Conservation (phyloP, 2,797 vertebrate species). For the Catostomus latipinnis region DNA sequence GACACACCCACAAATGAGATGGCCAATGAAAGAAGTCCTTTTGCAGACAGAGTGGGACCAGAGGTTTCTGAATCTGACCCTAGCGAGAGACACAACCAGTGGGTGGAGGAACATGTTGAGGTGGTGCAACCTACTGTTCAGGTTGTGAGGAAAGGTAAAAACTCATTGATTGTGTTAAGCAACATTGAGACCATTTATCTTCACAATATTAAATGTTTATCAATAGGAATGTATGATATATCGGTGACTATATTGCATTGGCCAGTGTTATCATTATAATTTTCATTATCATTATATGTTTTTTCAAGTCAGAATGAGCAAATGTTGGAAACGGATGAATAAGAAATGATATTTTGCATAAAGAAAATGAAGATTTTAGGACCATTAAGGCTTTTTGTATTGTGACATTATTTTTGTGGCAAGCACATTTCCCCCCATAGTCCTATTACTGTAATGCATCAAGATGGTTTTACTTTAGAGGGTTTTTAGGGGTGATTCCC, state of each 20-base stretch:
- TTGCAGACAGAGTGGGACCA: constrained; percentile 44
- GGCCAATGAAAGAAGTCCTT: constrained; percentile 62
- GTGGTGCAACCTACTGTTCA: constrained; percentile 57
- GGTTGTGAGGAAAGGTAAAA: constrained; percentile 78
- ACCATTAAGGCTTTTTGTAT: no score
- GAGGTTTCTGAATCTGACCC: constrained; percentile 61
- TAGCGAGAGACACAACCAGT: constrained; percentile 52
- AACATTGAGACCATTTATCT: background rate
- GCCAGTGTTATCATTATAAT: background rate
- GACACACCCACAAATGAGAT: constrained; percentile 79
- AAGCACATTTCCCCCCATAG: no score
- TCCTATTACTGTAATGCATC: no score
- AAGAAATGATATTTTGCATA: no score
- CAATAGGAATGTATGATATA: background rate
- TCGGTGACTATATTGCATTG: background rate
- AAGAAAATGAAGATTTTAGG: no score
- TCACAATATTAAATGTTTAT: background rate
- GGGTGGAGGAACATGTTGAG: constrained; percentile 58
- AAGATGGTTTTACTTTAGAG: no score
- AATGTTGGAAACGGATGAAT: no score
- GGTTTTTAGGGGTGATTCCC: no score
- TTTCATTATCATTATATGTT: no score
- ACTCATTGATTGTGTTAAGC: background rate
- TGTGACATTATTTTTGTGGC: no score
- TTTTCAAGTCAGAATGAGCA: no score